These are phyloP conservation scores for Reinhardtius hippoglossoides DNA, from an alignment of 2,113 vertebrate genomes.

Conservation along the genomic window DNA sequence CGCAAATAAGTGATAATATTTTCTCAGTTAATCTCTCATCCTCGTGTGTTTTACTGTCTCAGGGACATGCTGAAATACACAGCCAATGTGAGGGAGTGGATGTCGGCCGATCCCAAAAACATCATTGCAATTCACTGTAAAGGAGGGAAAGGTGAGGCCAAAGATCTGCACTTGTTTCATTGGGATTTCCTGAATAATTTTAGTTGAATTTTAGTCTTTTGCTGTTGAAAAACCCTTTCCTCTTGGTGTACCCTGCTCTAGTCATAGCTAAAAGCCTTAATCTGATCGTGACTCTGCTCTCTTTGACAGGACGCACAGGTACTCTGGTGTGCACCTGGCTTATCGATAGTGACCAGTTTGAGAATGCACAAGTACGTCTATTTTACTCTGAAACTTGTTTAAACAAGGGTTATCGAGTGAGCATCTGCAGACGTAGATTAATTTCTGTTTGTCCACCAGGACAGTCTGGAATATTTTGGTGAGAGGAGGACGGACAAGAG, in stretches of 20 bases:
- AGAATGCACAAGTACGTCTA: slow-evolving; percentile 88
- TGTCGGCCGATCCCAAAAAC: slow-evolving; percentile 87
- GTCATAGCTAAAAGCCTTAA: not conserved
- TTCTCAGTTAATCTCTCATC: too few species aligned
- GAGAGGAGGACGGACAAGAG: slow-evolving; percentile 92
- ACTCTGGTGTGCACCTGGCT: slow-evolving; percentile 94
- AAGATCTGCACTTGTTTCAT: not conserved
- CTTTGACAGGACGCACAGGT: slow-evolving; percentile 90
- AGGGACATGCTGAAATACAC: slow-evolving; percentile 94
- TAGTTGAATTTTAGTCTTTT: not conserved
- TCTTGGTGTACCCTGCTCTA: too few species aligned
- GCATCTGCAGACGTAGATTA: not conserved
- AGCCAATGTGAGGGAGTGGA: slow-evolving; percentile 88
- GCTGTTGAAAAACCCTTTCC: not conserved
- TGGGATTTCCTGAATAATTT: not conserved
- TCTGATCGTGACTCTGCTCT: not conserved
- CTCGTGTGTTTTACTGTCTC: slow-evolving; percentile 16
- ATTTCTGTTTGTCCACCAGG: slow-evolving; percentile 67
- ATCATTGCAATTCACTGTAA: slow-evolving; percentile 94
- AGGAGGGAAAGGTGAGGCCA: slow-evolving; percentile 91
- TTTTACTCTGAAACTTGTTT: not conserved
- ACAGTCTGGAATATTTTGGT: slow-evolving; percentile 93
- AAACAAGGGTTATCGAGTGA: not conserved
- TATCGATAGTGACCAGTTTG: slow-evolving; percentile 89
- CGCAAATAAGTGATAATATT: not conserved